phyloP scores from a whole-genome alignment of 1,140 invertebrate species.

The Hyles euphorbiae region DNA sequence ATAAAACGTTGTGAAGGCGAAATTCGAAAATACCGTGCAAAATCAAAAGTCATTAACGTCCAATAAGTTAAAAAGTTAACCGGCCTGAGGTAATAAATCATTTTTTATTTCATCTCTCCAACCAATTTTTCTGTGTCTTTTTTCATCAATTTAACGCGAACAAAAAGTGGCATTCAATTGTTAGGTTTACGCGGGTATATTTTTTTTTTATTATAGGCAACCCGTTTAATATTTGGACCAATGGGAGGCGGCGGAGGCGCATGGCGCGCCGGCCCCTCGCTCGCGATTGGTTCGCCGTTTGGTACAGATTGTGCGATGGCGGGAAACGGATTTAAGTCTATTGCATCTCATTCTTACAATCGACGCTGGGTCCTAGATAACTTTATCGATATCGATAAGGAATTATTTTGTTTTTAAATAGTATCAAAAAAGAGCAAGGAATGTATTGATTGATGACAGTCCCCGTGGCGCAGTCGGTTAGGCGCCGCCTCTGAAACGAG shows the following conservation, averaged over 20 bases:
- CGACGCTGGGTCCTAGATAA: conserved; percentile 20
- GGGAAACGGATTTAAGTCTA: conserved; percentile 71
- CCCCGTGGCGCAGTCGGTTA: no score
- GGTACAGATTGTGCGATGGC: conserved; percentile 66
- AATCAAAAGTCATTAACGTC: conserved; percentile 73
- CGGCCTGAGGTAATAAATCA: conserved; percentile 64
- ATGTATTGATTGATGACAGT: no score
- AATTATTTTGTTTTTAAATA: background rate
- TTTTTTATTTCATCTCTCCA: conserved; percentile 66
- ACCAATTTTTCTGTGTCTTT: conserved; percentile 63
- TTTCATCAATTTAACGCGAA: conserved; percentile 71
- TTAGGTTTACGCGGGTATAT: conserved; percentile 52
- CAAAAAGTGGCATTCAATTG: conserved; percentile 70
- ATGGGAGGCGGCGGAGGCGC: conserved; percentile 31
- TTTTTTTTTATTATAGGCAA: conserved; percentile 60
- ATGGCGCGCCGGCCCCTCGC: conserved; percentile 50
- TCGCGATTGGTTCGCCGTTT: conserved; percentile 45
- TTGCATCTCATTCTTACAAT: conserved; percentile 67
- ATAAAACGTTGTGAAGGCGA: conserved; percentile 26
- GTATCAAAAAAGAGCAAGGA: no score
- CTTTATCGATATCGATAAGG: conserved; percentile 30
- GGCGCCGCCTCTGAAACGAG: no score
- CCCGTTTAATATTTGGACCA: conserved; percentile 62
- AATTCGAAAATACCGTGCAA: conserved; percentile 40
- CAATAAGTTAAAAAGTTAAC: conserved; percentile 73